A percentile compares a stretch with the other conserved stretches of the same genome.
Conservation (phyloP, 2,113 vertebrate species). For the Excalfactoria chinensis region DNA sequence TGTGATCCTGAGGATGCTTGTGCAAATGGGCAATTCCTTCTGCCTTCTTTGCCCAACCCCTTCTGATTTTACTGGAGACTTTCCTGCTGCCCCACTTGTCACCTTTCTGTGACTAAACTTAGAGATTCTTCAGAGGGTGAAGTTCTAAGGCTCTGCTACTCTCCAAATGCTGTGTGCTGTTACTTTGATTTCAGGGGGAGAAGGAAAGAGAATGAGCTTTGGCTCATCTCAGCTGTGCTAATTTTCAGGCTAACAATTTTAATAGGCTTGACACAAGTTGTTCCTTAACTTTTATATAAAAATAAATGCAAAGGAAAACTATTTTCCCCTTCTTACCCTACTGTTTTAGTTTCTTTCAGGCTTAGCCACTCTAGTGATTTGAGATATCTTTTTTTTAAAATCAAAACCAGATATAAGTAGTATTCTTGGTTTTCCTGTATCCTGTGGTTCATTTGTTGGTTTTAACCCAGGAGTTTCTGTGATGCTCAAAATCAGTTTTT, state of each 20-base stretch:
- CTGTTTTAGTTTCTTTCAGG: neutral
- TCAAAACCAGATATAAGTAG: neutral
- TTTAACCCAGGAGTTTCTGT: neutral
- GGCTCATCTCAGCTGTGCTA: neutral
- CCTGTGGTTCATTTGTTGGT: neutral
- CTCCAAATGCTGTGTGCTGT: neutral
- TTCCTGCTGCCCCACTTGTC: neutral
- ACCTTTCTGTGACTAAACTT: neutral
- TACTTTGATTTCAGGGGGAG: neutral
- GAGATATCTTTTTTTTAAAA: neutral
- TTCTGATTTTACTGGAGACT: neutral
- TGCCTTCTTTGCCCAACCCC: neutral
- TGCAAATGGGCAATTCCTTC: neutral
- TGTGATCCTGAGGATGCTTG: neutral
- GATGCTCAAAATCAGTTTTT: conserved; percentile 28
- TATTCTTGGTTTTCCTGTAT: neutral
- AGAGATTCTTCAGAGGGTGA: neutral
- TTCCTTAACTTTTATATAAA: neutral
- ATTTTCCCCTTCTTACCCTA: neutral
- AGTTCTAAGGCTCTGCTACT: neutral
- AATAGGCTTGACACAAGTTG: neutral
- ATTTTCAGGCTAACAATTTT: neutral
- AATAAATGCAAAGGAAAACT: neutral
- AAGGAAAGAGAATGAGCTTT: neutral
- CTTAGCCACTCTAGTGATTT: neutral